Base-by-base conservation (phyloP, 2,797 vertebrate species). In the Trichosurus vulpecula region DNA sequence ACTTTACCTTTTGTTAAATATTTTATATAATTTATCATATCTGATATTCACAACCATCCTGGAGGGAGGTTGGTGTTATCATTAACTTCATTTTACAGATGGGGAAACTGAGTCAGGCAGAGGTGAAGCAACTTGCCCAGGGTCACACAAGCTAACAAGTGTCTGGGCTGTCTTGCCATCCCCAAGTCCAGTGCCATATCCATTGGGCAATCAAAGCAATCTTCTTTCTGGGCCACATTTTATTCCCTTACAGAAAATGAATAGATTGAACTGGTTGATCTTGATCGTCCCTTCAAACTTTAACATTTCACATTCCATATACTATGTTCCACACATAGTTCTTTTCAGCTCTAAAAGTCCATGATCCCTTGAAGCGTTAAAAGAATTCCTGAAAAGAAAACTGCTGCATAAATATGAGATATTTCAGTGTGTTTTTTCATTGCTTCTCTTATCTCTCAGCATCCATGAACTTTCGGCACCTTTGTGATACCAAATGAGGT, bases 401-500 rank as follows among this genome's bases (percentile, higher is more conserved):
- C 19, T 35, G 6, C 87, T 87, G 90, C 47, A n/a, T 41, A 94
- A 57, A 56, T 93, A 51, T 94, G 93, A 93, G 81, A 52, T 90
- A 19, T 0, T 4, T 52, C 54, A 3, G 6, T 11, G 87, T 94
- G 94, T 93, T 31, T 55, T 92, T 57, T 95, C 91, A 91, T 56
- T 2, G 52, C 54, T 13, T 90, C 89, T 30, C 89, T 56, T 92
- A 55, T 94, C 93, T n/a, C n/a, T 92, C 87, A 61, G 12, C 90
- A 90, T 57, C 3, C 35, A 47, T 91, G 53, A 51, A 93, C 66
- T 58, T 90, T 47, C 51, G 94, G 74, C 92, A 92, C 51, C 91
- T 52, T 54, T 13, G 56, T 93, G 89, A 95, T n/a, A 92, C 52
- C 27, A 51, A 91, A 47, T 89, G 52, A 94, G 31, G 0, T 51